Base-by-base conservation (phyloP, 2,888 invertebrate genomes). In the Cremastobaeus sp. region DNA sequence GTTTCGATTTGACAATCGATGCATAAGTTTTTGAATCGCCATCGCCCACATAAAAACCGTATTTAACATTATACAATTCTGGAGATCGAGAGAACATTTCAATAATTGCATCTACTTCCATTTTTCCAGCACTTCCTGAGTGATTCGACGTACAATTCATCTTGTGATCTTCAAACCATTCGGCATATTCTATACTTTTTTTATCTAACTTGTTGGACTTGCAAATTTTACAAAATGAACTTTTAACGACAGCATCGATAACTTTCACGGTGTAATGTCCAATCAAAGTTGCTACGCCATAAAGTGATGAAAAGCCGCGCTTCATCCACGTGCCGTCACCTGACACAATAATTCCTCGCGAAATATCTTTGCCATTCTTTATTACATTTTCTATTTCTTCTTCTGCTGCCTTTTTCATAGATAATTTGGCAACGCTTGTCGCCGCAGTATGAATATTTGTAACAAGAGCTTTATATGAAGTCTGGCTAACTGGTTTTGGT, bases 271-370 rank as follows among this genome's bases (percentile, higher is more conserved):
- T 25, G 8, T 25, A 25, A 8, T 25, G 8, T 8, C 25, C 25
- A 8, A 25, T 20, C 14, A 54, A 34, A 3, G 25, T 25, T 25
- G n/a, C n/a, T 25, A 25, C 25, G 25, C 25, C 25, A 25, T 5
- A 25, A 25, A 25, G 25, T 25, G 25, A 25, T 5, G 25, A 25
- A 25, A 25, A 25, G 4, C 25, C 25, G 25, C 25, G 25, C 25
- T 25, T 34, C 34, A 34, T 34, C 34, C 34, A 34, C 5, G 34
- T 34, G 3, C 34, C 12, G n/a, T 34, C 34, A 6, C 34, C 34
- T n/a, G 34, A 34, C n/a, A 34, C 34, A n/a, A 34, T n/a, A 34
- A 34, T 34, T 11, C 34, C 34, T 8, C 34, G 34, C n/a, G 34
- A 34, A 34, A 25, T 25, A 5, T 25, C 25, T n/a, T n/a, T n/a